A percentile compares a stretch with the other conserved stretches of the same genome.
phyloP scores from a whole-genome alignment of 2,888 invertebrate genomes.

The Poecilobothrus nobilitatus region DNA sequence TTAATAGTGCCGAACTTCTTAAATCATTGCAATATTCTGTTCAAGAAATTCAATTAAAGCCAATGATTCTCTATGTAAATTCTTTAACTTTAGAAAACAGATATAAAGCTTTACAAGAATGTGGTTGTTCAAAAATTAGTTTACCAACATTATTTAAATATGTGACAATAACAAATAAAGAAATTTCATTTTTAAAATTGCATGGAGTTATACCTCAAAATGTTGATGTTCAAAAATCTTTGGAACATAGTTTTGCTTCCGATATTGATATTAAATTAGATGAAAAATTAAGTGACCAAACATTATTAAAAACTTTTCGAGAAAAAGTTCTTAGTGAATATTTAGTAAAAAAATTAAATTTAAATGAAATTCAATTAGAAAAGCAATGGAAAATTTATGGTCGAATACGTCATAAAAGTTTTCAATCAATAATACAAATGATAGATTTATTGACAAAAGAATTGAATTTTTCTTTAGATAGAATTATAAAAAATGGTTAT shows the following conservation, averaged over 20 bases:
- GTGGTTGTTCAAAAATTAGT: constrained; percentile 46
- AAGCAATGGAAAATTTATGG: constrained; percentile 38
- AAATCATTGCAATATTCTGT: constrained; percentile 43
- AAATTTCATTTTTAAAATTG: constrained; percentile 41
- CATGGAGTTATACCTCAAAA: constrained; percentile 37
- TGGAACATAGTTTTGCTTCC: constrained; percentile 31
- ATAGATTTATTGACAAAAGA: constrained; percentile 49
- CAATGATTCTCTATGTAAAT: constrained; percentile 51
- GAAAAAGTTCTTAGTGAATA: constrained; percentile 36
- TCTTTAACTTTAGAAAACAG: constrained; percentile 53
- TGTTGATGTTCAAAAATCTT: constrained; percentile 38
- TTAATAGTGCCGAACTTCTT: constrained; percentile 29
- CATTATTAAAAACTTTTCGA: constrained; percentile 34
- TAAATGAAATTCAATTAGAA: constrained; percentile 35
- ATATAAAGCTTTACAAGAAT: constrained; percentile 53
- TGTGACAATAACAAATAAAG: constrained; percentile 34
- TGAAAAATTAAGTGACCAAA: constrained; percentile 8
- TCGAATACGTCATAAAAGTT: constrained; percentile 44
- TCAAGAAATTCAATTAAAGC: constrained; percentile 48
- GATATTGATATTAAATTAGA: constrained; percentile 24
- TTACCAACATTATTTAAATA: constrained; percentile 43
- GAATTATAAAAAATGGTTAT: constrained; percentile 52
- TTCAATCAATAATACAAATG: constrained; percentile 47
- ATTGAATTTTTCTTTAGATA: constrained; percentile 48
- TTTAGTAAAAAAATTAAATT: constrained; percentile 41